Base-by-base conservation (phyloP, 35 echinoderm and acorn worm species). In the Acanthaster planci region DNA sequence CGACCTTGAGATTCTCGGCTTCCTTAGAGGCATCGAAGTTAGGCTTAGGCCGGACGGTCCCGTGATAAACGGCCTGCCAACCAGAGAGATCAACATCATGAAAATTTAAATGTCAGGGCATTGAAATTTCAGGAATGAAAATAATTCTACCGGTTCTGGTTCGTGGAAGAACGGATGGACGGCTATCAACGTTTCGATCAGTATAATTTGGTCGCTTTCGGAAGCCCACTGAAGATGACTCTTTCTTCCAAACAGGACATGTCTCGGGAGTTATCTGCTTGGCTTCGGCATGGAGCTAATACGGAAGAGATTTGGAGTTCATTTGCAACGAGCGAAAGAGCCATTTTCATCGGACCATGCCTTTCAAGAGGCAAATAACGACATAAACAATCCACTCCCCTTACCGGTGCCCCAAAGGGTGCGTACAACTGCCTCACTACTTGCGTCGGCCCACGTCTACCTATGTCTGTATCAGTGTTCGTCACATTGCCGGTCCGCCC, bases 401-500 rank as follows among this genome's bases (percentile, higher is more conserved):
- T 67, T 55, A 86, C 84, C 26, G 84, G 84, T 18, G 84, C 64
- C 76, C 84, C 84, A 12, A 44, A 8, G 7, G 84, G 84, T 16
- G 84, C 84, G 52, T 51, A 86, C 8, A 72, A 12, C 72, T 86
- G 84, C 37, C 27, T 1, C 1, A 77, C 67, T 23, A 86, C 67
- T n/a, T 86, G 84, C 0, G 72, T 86, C 1, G 67, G 64, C 18
- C 84, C 84, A 16, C 30, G 19, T 55, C 32, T 16, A 0, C 84
- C 84, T 37, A 86, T 77, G 37, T 76, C 84, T 30, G 76, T 77
- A 50, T 86, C 68, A 6, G 84, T 86, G 52, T 86, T 86, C 27
- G 84, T 86, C 39, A 85, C 59, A 67, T 67, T 67, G 21, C 59
- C 59, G 30, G 6, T 67, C 8, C 59, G 59, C 1, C 59, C 59